Percentiles rank a stretch among this genome's conserved stretches.
These are phyloP conservation scores for Acanthosepion lycidas DNA, from an alignment of 2,888 invertebrate species.

Conservation along the genomic window DNA sequence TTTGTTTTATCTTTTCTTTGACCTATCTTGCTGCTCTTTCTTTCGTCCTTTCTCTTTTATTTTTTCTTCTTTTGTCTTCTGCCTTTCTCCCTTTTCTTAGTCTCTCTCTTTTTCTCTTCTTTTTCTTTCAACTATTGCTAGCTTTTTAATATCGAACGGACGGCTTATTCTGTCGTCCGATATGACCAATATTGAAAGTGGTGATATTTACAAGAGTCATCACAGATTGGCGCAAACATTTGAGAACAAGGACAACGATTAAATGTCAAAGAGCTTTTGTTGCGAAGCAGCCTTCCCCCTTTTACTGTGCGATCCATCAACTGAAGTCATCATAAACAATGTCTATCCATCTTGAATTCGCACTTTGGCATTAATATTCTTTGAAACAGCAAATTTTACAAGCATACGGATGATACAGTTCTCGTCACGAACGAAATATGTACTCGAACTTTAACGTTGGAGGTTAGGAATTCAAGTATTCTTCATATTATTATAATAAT, in stretches of 20 bases:
- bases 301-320: background rate
- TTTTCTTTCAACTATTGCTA: background rate
- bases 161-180: background rate
- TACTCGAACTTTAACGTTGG: background rate
- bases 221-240: background rate
- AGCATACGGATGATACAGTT: background rate
- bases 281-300: background rate
- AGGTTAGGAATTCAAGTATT: background rate
- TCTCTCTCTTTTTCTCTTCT: background rate
- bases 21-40: background rate
- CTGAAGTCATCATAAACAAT: background rate
- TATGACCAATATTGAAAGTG: background rate
- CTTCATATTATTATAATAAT: background rate
- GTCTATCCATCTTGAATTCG: background rate
- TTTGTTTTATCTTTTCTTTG: background rate
- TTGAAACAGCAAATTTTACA: background rate
- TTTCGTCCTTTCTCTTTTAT: background rate
- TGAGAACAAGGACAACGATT: background rate
- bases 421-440: background rate
- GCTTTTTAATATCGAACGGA: background rate
- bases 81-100: background rate
- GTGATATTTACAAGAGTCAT: slow-evolving; percentile 5
- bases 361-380: background rate
- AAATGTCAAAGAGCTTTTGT: background rate
- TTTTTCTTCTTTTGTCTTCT: background rate